Conservation (phyloP, 1,140 invertebrate genomes). For the Apis laboriosa region DNA sequence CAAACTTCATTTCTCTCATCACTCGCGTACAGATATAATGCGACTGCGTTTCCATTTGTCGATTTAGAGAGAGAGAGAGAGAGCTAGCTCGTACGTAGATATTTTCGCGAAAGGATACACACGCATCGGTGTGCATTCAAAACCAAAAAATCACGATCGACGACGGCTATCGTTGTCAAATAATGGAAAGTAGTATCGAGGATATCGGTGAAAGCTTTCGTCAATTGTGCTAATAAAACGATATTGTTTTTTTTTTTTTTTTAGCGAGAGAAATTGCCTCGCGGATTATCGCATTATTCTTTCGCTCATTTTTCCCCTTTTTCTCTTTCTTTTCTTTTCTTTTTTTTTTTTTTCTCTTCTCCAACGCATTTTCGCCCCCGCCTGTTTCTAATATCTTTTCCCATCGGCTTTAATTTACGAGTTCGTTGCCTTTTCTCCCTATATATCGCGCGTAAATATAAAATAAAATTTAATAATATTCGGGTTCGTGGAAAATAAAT, state of each 20-base stretch:
- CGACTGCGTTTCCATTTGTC: background rate
- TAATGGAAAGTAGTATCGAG: background rate
- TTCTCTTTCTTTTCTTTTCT: too few species aligned
- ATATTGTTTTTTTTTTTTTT: conserved; percentile 4
- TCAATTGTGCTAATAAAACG: conserved; percentile 28
- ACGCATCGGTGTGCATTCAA: background rate
- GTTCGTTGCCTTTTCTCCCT: too few species aligned
- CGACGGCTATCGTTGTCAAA: background rate
- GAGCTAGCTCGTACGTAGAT: background rate
- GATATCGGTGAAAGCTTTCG: conserved; percentile 15
- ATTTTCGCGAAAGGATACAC: background rate
- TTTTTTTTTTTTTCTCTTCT: too few species aligned
- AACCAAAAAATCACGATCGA: conserved; percentile 16
- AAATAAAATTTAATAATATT: too few species aligned
- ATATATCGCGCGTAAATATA: too few species aligned
- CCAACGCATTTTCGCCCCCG: too few species aligned
- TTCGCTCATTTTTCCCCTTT: background rate
- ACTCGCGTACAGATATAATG: background rate
- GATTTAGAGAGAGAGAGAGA: background rate
- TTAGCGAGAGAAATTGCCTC: background rate
- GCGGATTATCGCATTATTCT: conserved; percentile 19
- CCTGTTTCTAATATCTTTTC: too few species aligned
- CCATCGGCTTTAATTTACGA: too few species aligned
- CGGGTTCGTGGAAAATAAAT: too few species aligned
- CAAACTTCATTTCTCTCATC: background rate